Evolutionary conservation across 2,888 invertebrate species (phyloP), one percentile per base, ranked within the genome.

Genomic region (Rugalucina vietnamica): DNA sequence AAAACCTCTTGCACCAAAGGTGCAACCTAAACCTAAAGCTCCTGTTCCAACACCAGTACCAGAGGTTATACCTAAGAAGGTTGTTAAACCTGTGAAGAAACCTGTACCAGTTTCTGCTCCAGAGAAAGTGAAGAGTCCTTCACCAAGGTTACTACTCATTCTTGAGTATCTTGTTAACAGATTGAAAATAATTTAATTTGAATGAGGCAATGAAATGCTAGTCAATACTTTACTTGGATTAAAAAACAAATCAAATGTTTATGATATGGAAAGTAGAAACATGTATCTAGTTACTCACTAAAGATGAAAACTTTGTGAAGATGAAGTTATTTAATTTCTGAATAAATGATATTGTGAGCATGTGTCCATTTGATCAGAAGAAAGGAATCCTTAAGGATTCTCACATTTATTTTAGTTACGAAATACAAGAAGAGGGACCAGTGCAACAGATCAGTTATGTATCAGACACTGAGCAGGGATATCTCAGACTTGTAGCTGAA

Each of bases 391-490:
- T n/a, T n/a, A n/a, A n/a, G n/a, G n/a, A n/a, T n/a, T n/a, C n/a
- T n/a, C n/a, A n/a, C n/a, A n/a, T n/a, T n/a, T n/a, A n/a, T n/a
- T 24, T 77, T 78, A 91, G 91, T 79, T 93, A 93, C 86, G 93
- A 93, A 76, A 90, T 93, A 57, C 91, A 92, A 80, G 84, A 87
- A 43, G 91, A 90, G 76, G 93, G 93, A n/a, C 93, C 92, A 27
- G 93, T 93, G 36, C 93, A 93, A 80, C 91, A 92, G 88, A 93
- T 93, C 80, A 90, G 90, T 75, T 93, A 93, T 80, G 93, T 90
- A 36, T 91, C 91, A 10, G 93, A 93, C 79, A 90, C 89, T 49
- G 93, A 91, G 81, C 90, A 90, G 36, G 93, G 91, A 21, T 88
- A 90, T 39, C 88, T 92, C 39, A 88, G 91, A 65, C 84, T 93